phyloP scores from a whole-genome alignment of 2,888 invertebrate genomes.

The Mechanitis mazaeus region DNA sequence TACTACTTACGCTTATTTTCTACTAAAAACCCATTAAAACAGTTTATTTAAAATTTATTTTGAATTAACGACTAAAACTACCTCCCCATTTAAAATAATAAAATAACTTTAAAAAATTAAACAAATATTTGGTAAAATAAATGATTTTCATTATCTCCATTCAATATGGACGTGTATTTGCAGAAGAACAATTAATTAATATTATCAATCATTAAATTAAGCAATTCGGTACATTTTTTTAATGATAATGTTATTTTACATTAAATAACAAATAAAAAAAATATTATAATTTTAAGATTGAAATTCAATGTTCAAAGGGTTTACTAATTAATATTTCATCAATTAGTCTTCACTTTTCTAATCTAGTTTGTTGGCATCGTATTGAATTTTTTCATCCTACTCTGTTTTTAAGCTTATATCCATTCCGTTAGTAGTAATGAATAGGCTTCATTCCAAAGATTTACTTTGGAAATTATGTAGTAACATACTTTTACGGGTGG shows the following conservation, averaged over 20 bases:
- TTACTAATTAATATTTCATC: neutral
- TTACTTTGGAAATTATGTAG: conserved; percentile 1
- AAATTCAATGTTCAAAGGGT: too few species aligned
- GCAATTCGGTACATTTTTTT: neutral
- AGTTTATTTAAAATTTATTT: too few species aligned
- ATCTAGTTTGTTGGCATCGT: neutral
- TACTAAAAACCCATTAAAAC: too few species aligned
- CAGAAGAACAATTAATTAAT: conserved; percentile 1
- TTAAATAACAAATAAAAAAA: neutral
- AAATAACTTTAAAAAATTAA: neutral
- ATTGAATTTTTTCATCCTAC: neutral
- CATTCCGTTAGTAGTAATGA: conserved; percentile 16
- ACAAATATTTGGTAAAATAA: neutral
- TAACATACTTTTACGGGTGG: neutral
- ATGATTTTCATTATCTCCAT: conserved; percentile 4
- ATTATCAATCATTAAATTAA: conserved; percentile 1
- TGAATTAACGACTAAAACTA: too few species aligned
- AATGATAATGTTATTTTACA: neutral
- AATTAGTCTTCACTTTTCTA: neutral
- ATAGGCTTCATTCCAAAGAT: conserved; percentile 9
- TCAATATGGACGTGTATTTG: neutral
- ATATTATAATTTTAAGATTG: neutral
- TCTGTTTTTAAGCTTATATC: neutral
- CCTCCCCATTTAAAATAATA: neutral
- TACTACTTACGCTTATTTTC: too few species aligned